phyloP scores from a whole-genome alignment of 1,140 invertebrate genomes.

The Dinothrombium tinctorium region DNA sequence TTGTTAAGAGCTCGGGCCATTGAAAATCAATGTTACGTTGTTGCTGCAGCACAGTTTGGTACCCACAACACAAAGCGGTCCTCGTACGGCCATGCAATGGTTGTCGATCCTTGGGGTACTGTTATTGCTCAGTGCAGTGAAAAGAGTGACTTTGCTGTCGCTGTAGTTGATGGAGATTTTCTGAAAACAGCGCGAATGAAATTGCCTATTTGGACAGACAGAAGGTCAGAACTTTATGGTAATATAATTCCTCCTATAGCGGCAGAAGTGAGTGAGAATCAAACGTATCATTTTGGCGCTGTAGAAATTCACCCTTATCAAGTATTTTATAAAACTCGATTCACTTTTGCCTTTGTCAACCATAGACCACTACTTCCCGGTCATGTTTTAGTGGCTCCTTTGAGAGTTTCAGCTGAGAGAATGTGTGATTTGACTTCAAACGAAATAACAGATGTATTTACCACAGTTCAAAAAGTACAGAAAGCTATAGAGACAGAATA shows the following conservation, averaged over 20 bases:
- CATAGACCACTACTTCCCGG: slow-evolving; percentile 58
- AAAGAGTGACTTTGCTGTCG: slow-evolving; percentile 33
- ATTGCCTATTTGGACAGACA: slow-evolving; percentile 67
- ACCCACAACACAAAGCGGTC: slow-evolving; percentile 58
- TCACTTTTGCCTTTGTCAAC: slow-evolving; percentile 38
- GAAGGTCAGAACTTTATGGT: slow-evolving; percentile 38
- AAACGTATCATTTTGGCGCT: slow-evolving; percentile 26
- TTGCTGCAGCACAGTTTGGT: slow-evolving; percentile 74
- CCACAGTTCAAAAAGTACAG: slow-evolving; percentile 37
- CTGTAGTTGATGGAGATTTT: slow-evolving; percentile 41
- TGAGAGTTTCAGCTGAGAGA: slow-evolving; percentile 17
- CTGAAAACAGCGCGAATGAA: slow-evolving; percentile 39
- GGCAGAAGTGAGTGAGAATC: not conserved
- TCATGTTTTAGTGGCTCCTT: slow-evolving; percentile 30
- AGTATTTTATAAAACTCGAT: slow-evolving; percentile 29
- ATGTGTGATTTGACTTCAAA: slow-evolving; percentile 38
- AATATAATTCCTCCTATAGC: slow-evolving; percentile 14
- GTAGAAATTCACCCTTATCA: slow-evolving; percentile 28
- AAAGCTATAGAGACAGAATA: slow-evolving; percentile 40
- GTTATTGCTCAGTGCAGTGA: slow-evolving; percentile 55
- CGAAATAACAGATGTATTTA: slow-evolving; percentile 59
- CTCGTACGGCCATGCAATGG: slow-evolving; percentile 78
- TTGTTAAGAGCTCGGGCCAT: slow-evolving; percentile 35
- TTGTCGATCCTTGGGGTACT: slow-evolving; percentile 71
- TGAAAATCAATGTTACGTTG: slow-evolving; percentile 60